Evolutionary conservation across 1,140 invertebrate species (phyloP).

Genomic region (Dendroctonus valens): DNA sequence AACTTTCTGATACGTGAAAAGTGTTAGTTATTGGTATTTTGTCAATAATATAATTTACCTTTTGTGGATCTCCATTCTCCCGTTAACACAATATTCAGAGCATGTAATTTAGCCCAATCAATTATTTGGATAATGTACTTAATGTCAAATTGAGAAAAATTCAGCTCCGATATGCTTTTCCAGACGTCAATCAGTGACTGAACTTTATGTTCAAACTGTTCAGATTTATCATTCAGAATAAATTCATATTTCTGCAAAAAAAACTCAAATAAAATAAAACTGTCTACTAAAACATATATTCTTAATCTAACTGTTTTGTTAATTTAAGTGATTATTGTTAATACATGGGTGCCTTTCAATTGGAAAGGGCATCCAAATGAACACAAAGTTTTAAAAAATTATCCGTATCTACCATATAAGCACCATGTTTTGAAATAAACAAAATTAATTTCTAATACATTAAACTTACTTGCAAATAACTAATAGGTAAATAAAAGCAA

Average conservation of each 20-base stretch:
- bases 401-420: no score
- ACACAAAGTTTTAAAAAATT: no score
- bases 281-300: no score
- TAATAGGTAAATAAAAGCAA: slow-evolving; percentile 6
- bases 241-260: slow-evolving; percentile 47
- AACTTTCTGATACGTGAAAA: slow-evolving; percentile 29
- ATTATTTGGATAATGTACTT: slow-evolving; percentile 44
- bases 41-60: slow-evolving; percentile 36
- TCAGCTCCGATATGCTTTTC: slow-evolving; percentile 42
- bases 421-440: no score
- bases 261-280: slow-evolving; percentile 38
- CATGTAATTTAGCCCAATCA: slow-evolving; percentile 48
- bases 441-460: no score
- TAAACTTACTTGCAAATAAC: background rate
- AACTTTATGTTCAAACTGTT: slow-evolving; percentile 44
- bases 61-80: slow-evolving; percentile 47
- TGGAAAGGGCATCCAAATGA: no score
- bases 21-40: background rate
- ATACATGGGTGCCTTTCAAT: no score
- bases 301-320: no score
- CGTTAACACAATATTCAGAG: slow-evolving; percentile 48
- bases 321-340: no score
- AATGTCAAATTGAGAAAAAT: slow-evolving; percentile 39
- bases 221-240: slow-evolving; percentile 44
- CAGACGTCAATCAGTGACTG: slow-evolving; percentile 47